Conservation (phyloP, 2,797 vertebrate genomes). For the Taenioides sp. region DNA sequence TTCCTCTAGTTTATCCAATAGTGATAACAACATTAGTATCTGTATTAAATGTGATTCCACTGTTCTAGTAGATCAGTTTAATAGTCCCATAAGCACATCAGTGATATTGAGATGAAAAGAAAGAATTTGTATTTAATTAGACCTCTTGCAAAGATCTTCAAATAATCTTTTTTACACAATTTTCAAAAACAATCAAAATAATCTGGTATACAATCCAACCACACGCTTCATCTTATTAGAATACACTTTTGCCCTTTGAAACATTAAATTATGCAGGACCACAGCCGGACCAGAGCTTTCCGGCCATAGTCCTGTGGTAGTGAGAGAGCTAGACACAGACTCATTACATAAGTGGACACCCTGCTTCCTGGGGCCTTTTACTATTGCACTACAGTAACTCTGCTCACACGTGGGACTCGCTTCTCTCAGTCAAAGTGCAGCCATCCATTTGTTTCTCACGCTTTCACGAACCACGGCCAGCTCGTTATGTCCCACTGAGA, state of each 20-base stretch:
- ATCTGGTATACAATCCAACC: neutral
- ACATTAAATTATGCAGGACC: constrained; percentile 34
- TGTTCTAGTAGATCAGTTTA: neutral
- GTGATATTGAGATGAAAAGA: neutral
- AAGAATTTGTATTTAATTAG: neutral
- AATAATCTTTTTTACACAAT: neutral
- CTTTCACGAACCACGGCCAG: constrained; percentile 41
- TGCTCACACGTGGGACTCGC: constrained; percentile 52
- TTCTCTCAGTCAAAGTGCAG: constrained; percentile 46
- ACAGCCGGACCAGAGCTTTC: constrained; percentile 22
- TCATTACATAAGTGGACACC: constrained; percentile 61
- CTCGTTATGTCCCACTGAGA: constrained; percentile 41
- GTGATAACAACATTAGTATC: no score
- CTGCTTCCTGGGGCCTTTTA: constrained; percentile 59
- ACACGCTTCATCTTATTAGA: neutral
- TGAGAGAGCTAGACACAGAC: constrained; percentile 34
- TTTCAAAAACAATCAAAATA: neutral
- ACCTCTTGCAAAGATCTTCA: neutral
- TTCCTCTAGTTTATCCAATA: neutral
- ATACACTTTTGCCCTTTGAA: constrained; percentile 14
- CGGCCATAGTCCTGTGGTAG: constrained; percentile 24
- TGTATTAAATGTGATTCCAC: neutral
- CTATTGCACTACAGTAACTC: constrained; percentile 66
- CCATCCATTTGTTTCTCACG: constrained; percentile 50
- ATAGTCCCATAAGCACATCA: neutral